Evolutionary conservation across 1,140 invertebrate genomes (phyloP).

Genomic region (Tribolium madens): DNA sequence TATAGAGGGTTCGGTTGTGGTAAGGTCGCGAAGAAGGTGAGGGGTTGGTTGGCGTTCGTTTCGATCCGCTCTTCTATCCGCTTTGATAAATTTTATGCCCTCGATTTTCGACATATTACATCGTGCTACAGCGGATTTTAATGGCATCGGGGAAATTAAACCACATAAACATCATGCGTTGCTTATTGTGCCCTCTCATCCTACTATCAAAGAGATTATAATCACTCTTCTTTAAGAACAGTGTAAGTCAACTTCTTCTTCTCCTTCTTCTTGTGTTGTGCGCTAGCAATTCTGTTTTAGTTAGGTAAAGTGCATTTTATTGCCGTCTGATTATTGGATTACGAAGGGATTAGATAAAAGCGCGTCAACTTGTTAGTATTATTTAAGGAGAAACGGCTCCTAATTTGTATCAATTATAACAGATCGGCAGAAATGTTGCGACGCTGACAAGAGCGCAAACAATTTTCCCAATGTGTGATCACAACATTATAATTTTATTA

Average conservation of each 20-base stretch:
- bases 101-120: constrained; percentile 63
- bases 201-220: background rate
- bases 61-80: constrained; percentile 58
- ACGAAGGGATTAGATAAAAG: constrained; percentile 45
- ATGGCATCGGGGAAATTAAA: constrained; percentile 64
- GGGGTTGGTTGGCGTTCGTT: background rate
- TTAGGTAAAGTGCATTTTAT: constrained; percentile 43
- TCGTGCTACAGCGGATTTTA: constrained; percentile 60
- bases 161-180: constrained; percentile 63
- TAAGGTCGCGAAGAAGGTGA: no score
- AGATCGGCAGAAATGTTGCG: background rate
- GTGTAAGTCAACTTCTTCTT: constrained; percentile 1
- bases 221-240: background rate
- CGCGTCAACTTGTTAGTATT: constrained; percentile 54
- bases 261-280: background rate
- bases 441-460: background rate
- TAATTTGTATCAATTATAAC: constrained; percentile 55
- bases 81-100: constrained; percentile 64
- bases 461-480: background rate
- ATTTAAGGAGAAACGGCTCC: constrained; percentile 52
- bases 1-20: background rate
- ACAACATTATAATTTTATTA: no score
- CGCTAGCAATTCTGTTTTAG: background rate
- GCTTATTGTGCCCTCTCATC: constrained; percentile 59
- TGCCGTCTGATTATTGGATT: constrained; percentile 46